Evolutionary conservation across 1,140 invertebrate species (phyloP), one percentile per base, ranked within the genome.

Genomic region (Aphelinus certus): DNA sequence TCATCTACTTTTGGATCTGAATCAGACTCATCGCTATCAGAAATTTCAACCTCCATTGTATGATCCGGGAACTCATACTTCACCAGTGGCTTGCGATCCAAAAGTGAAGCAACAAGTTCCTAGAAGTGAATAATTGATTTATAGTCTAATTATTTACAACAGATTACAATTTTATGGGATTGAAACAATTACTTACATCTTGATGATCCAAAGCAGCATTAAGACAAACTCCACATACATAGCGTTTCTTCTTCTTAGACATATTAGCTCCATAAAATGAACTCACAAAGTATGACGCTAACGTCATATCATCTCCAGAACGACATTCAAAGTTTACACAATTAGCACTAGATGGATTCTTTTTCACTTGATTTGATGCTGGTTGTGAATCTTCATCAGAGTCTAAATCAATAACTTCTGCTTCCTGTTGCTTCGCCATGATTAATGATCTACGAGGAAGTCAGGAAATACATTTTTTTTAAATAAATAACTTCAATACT

Each of bases 21-120:
- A 68, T 89, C 87, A 49, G 89, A 89, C 45, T 87, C 86, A 73
- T 88, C 87, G 48, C 86, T 88, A 78, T 90, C 89, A 2, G 89
- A 89, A 79, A 90, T 88, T 79, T 89, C 89, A 51, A 90, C 89
- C 80, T 90, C 88, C 78, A 89, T 87, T 3, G 87, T 89, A 78
- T 88, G 88, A 80, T 89, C 88, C n/a, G 89, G 89, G 83, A 89
- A 87, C 55, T 88, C 79, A 70, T 87, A 86, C 48, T 86, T 79
- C 43, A 89, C 81, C 6, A 90, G 63, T 5, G 88, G 79, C 78
- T 87, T 85, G 9, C 80, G 82, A 3, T 86, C 77, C 60, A 83
- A 75, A 7, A 90, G 77, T 51, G 83, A 79, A 46, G 80, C 73
- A 7, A 85, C 84, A 10, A 90, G 77, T 82, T 81, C 60, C 88